Base-by-base conservation (phyloP, 2,888 invertebrate genomes). In the Megalurothrips usitatus region DNA sequence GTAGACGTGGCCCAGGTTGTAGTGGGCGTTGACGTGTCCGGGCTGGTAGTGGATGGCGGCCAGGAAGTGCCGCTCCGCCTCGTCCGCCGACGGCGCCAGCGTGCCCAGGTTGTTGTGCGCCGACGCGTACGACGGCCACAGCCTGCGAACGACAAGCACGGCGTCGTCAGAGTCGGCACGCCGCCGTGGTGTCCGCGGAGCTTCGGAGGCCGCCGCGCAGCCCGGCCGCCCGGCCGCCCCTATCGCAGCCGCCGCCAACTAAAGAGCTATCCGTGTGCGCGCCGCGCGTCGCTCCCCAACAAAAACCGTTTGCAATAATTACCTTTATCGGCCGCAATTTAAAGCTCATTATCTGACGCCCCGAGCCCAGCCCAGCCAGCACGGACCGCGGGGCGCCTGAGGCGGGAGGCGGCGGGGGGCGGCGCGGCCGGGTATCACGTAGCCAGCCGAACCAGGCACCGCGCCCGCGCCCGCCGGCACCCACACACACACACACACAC, bases 101-200 rank as follows among this genome's bases (percentile, higher is more conserved):
- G 95, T 95, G 34, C 95, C 96, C 80, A 96, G 89, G 88, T 96
- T 96, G 87, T 96, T 95, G 88, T 95, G 94, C 0, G 95, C 95
- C 85, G 94, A 94, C 10, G 95, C 94, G 86, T 96, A 94, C 68
- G 92, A 91, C 14, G 95, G 94, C 93, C 95, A 95, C 79, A 96
- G 87, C 85, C 96, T 96, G 89, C 34, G 89, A 87, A 81, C 48
- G 0, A 81, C 12, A 81, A 80, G 68, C 2, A 43, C 34, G 3
- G 6, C 6, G 34, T 43, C 2, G 6, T 6, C 34, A 43, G 3
- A 43, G n/a, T n/a, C n/a, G n/a, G n/a, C n/a, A n/a, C n/a, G n/a
- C n/a, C n/a, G n/a, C n/a, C n/a, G n/a, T n/a, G n/a, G n/a, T n/a
- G n/a, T n/a, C n/a, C n/a, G 52, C 1, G 52, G 52, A 52, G 8